These are phyloP conservation scores for Carpatolechia fugitivella DNA, from an alignment of 2,888 invertebrate species.

Conservation along the genomic window DNA sequence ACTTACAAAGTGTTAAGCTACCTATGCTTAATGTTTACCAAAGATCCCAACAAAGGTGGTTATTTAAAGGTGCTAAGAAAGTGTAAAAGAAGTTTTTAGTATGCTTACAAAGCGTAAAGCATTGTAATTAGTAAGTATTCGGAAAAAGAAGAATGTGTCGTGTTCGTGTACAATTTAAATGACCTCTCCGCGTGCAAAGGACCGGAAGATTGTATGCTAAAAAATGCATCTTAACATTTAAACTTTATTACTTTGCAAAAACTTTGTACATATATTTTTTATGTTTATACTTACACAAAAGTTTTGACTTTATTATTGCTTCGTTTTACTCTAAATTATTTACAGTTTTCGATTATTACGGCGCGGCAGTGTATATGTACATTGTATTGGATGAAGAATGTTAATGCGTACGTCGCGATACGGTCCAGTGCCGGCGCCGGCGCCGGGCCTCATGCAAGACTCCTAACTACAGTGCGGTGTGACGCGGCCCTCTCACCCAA, in stretches of 20 bases:
- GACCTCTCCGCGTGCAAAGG: conserved; percentile 4
- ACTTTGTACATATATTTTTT: not conserved
- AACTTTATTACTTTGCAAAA: not conserved
- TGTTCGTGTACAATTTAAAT: conserved; percentile 15
- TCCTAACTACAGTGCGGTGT: conserved; percentile 75
- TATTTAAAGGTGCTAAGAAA: conserved; percentile 11
- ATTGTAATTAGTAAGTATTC: conserved; percentile 5
- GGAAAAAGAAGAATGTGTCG: conserved; percentile 13
- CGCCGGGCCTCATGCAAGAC: conserved; percentile 69
- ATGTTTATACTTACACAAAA: not conserved
- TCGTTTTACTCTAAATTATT: not conserved
- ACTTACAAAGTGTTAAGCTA: not conserved
- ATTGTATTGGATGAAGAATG: conserved; percentile 36
- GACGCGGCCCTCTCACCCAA: conserved; percentile 77
- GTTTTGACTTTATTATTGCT: conserved; percentile 6
- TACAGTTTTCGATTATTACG: not conserved
- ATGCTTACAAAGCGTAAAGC: conserved; percentile 19
- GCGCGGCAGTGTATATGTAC: not conserved
- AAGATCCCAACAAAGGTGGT: conserved; percentile 17
- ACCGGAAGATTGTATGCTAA: not conserved
- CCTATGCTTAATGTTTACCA: conserved; percentile 2
- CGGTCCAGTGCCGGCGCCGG: conserved; percentile 39
- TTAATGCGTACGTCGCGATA: conserved; percentile 44
- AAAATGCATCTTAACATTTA: not conserved
- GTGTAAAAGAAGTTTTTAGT: not conserved